Evolutionary conservation across 2,888 invertebrate genomes (phyloP).

Genomic region (Scotopteryx bipunctaria): DNA sequence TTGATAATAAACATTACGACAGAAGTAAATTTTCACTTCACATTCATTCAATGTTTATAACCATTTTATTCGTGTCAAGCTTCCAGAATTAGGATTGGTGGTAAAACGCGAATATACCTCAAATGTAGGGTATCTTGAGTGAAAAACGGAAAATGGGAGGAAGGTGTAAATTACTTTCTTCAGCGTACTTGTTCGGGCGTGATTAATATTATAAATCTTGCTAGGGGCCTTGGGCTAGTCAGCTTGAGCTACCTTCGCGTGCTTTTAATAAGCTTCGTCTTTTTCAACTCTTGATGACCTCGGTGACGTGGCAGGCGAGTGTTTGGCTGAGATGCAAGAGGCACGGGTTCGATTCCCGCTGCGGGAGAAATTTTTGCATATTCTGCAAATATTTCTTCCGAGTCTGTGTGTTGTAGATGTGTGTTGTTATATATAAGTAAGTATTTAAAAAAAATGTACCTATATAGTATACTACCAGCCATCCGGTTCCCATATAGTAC

Average conservation of each 20-base stretch:
- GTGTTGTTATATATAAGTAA: too few relatives aligned
- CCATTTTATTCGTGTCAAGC: slow-evolving; percentile 37
- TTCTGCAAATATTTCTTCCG: too few relatives aligned
- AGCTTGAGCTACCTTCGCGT: slow-evolving; percentile 14
- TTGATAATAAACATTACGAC: slow-evolving; percentile 29
- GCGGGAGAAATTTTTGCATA: too few relatives aligned
- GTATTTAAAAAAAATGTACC: too few relatives aligned
- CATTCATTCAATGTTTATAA: slow-evolving; percentile 30
- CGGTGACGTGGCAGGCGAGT: too few relatives aligned
- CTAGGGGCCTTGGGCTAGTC: slow-evolving; percentile 20
- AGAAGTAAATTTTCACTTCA: slow-evolving; percentile 26
- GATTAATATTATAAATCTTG: slow-evolving; percentile 37
- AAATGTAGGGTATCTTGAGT: slow-evolving; percentile 16
- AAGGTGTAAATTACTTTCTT: slow-evolving; percentile 27
- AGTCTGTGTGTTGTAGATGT: too few relatives aligned
- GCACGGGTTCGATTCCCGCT: too few relatives aligned
- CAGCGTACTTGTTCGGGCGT: slow-evolving; percentile 19
- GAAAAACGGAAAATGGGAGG: slow-evolving; percentile 11
- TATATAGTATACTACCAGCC: too few relatives aligned
- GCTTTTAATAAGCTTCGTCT: too few relatives aligned
- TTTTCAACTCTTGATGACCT: too few relatives aligned
- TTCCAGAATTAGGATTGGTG: slow-evolving; percentile 36
- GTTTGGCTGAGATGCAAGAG: too few relatives aligned
- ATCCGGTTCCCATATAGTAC: too few relatives aligned
- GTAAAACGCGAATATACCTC: slow-evolving; percentile 30